Conservation (phyloP, 2,797 vertebrate genomes). For the Melanotaenia pygmaea region DNA sequence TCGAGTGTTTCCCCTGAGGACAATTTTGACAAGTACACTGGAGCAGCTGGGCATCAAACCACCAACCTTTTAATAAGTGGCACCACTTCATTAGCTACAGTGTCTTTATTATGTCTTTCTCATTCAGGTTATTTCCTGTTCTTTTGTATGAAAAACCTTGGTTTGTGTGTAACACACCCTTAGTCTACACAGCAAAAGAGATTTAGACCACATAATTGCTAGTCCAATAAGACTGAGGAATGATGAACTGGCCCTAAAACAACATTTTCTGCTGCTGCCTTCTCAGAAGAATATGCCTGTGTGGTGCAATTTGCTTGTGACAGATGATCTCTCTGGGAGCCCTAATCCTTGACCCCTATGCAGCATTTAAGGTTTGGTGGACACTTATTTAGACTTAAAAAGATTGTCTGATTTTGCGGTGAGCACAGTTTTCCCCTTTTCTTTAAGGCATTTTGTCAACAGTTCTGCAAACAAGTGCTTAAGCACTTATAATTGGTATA, state of each 20-base stretch:
- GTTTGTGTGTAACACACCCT: not conserved
- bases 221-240: not conserved
- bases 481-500: conserved; percentile 37
- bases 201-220: not conserved
- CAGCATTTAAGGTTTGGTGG: conserved; percentile 29
- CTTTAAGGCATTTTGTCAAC: conserved; percentile 15
- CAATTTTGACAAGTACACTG: not conserved
- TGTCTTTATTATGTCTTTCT: not conserved
- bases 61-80: not conserved
- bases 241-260: not conserved
- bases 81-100: not conserved
- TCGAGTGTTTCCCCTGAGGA: not conserved
- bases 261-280: conserved; percentile 9
- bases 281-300: conserved; percentile 6
- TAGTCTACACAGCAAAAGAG: not conserved
- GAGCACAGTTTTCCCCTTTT: conserved; percentile 17
- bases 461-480: conserved; percentile 31
- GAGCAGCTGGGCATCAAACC: not conserved
- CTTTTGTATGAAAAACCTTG: not conserved
- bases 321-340: conserved; percentile 22
- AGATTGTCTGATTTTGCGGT: conserved; percentile 23
- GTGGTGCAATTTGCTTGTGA: conserved; percentile 11
- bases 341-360: not conserved
- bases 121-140: not conserved
- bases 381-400: conserved; percentile 27